A percentile compares a stretch with the other conserved stretches of the same genome.
Evolutionary conservation across 2,113 vertebrate genomes (phyloP).

Genomic region (Myrmecophaga tridactyla): DNA sequence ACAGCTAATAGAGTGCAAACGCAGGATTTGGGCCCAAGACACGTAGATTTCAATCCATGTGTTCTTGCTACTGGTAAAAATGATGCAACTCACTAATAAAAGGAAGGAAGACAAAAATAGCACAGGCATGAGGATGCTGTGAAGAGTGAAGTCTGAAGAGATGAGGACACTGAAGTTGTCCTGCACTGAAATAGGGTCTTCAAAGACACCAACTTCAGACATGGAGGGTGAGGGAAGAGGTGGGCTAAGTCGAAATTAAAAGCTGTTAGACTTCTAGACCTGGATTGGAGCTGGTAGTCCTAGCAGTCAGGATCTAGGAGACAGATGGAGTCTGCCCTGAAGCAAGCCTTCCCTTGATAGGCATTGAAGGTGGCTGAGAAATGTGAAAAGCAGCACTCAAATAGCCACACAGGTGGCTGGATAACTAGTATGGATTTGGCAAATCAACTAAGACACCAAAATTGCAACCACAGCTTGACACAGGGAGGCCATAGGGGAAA

Average conservation of each 20-base stretch:
- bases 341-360: not conserved
- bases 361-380: not conserved
- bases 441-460: not conserved
- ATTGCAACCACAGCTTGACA: not conserved
- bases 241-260: not conserved
- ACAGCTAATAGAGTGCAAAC: not conserved
- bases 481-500: not conserved
- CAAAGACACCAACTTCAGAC: not conserved
- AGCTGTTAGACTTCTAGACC: not conserved
- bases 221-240: fast-evolving
- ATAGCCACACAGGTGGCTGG: not conserved
- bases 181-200: not conserved
- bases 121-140: not conserved
- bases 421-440: not conserved
- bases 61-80: not conserved
- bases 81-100: not conserved
- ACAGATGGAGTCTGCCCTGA: not conserved
- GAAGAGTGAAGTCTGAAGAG: not conserved
- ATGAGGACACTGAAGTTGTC: not conserved
- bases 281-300: not conserved
- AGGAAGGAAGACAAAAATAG: not conserved
- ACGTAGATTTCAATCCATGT: not conserved
- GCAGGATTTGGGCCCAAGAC: not conserved
- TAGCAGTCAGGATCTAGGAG: not conserved
- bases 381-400: not conserved